A percentile compares a stretch with the other conserved stretches of the same genome.
phyloP scores from a whole-genome alignment of 2,113 vertebrate species.

The Tor tambroides region DNA sequence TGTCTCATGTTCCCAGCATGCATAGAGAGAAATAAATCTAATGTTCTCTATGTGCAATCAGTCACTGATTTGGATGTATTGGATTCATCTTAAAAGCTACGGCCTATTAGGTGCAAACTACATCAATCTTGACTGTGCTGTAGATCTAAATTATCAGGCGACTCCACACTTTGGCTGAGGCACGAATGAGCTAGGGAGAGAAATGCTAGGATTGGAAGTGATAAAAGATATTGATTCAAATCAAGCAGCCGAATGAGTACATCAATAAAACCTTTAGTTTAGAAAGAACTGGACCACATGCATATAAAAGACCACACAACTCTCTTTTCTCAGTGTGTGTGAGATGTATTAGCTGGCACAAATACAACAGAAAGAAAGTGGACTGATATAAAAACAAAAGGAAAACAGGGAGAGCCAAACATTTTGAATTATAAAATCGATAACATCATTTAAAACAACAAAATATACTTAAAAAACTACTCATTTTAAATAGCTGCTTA shows the following conservation, averaged over 20 bases:
- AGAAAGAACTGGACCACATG: not conserved
- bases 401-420: not conserved
- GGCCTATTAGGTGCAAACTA: not conserved
- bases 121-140: not conserved
- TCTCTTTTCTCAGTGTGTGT: not conserved
- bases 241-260: not conserved
- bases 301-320: constrained; percentile 13
- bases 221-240: constrained; percentile 23
- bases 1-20: not conserved
- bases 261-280: constrained; percentile 18
- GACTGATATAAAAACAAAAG: not conserved
- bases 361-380: constrained; percentile 4
- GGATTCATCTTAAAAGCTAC: not conserved
- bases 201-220: not conserved
- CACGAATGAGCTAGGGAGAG: not conserved
- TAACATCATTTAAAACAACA: not conserved
- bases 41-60: not conserved
- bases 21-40: not conserved
- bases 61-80: not conserved
- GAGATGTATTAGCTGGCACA: not conserved
- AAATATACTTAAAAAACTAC: not conserved
- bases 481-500: not conserved
- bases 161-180: not conserved
- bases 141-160: not conserved
- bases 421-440: not conserved